Evolutionary conservation across 1,140 invertebrate genomes (phyloP), one percentile per base, ranked within the genome.

Genomic region (Macrosteles quadrilineatus): DNA sequence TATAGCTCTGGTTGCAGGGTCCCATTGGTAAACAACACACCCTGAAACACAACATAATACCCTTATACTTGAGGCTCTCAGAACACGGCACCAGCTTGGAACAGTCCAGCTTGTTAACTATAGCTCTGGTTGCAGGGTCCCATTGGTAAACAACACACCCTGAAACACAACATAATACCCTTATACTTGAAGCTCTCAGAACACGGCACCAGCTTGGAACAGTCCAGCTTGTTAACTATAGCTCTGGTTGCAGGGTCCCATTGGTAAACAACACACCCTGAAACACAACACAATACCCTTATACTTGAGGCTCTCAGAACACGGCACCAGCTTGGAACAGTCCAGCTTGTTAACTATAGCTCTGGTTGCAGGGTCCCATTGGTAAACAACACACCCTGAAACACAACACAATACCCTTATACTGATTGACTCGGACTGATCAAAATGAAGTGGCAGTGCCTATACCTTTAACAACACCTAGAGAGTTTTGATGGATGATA

Each of bases 131-230:
- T 29, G 80, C 77, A 17, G 85, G 80, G 74, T 92, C 88, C 93
- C 93, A 96, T 77, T 94, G 91, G 79, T 94, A 94, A 21, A 96
- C 90, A 64, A 92, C 85, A 80, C 90, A 93, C 21, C 91, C 91
- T 73, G 85, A 80, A 80, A 32, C 69, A 67, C 63, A 65, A 62
- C 53, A 57, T 36, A n/a, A 96, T 93, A 32, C 92, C 90, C 67
- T 96, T 96, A 14, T 94, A 95, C 76, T 95, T 92, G 17, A 97
- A 81, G 75, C 92, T 95, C 80, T 97, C 95, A 1, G 93, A 95
- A 77, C 94, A 96, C 17, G 95, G 95, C 63, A 92, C 89, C 65
- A 97, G 82, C 81, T 96, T 96, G 1, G 93, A 95, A 83, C 94
- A 96, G 80, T 97, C 94, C 55, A 97, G 81, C 74, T 93, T 91